A percentile compares a stretch with the other conserved stretches of the same genome.
Evolutionary conservation across 2,113 vertebrate genomes (phyloP).

Genomic region (Mixornis gularis): DNA sequence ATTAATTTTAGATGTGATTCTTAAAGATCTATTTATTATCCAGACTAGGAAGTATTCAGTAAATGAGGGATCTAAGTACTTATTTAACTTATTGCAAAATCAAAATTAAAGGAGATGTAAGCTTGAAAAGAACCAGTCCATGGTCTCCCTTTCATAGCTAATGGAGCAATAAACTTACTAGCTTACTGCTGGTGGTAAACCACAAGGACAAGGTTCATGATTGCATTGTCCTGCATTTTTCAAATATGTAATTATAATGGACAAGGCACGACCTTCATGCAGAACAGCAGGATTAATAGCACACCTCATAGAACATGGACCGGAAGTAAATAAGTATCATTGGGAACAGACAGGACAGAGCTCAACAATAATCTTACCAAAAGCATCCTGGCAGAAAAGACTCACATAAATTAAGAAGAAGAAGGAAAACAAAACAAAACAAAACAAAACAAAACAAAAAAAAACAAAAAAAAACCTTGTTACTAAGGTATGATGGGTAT

Average conservation of each 20-base stretch:
- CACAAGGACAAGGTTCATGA: neutral
- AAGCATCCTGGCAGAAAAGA: neutral
- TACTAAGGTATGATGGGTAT: neutral
- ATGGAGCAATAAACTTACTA: neutral
- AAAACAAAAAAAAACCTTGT: neutral
- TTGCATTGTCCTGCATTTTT: neutral
- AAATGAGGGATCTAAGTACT: neutral
- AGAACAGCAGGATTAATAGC: neutral
- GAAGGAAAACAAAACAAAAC: too few relatives aligned
- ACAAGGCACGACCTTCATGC: rapidly evolving
- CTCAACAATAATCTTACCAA: neutral
- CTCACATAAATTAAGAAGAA: neutral
- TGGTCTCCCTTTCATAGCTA: neutral
- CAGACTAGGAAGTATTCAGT: neutral
- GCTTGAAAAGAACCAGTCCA: neutral
- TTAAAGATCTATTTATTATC: neutral
- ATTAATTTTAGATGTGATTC: neutral
- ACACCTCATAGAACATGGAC: neutral
- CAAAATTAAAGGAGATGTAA: neutral
- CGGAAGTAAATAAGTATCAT: neutral
- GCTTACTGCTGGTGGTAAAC: neutral
- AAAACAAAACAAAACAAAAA: too few relatives aligned
- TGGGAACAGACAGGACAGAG: neutral
- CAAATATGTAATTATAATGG: neutral
- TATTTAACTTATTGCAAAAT: neutral